Percentiles rank a stretch among this genome's conserved stretches.
These are phyloP conservation scores for Phyllostomus hastatus DNA, from an alignment of 2,113 vertebrate species.

Conservation along the genomic window DNA sequence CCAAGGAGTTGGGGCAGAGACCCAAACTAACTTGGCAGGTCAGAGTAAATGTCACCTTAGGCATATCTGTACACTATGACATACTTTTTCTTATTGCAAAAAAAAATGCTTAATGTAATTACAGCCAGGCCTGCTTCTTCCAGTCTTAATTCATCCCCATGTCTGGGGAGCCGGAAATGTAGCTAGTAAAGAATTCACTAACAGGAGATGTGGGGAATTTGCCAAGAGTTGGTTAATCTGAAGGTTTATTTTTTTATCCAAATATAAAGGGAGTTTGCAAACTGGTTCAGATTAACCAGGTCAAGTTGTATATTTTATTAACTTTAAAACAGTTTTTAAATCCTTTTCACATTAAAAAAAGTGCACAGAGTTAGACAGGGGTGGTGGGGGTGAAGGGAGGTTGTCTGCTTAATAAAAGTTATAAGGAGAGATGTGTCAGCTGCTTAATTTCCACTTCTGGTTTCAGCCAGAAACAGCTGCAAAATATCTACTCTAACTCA, in stretches of 20 bases:
- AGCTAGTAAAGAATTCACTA: constrained; percentile 67
- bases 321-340: constrained; percentile 52
- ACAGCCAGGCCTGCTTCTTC: constrained; percentile 71
- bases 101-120: constrained; percentile 77
- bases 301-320: constrained; percentile 66
- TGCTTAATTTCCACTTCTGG: constrained; percentile 50
- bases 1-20: background rate
- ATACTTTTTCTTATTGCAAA: constrained; percentile 71
- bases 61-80: constrained; percentile 72
- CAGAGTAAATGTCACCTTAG: constrained; percentile 72
- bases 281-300: constrained; percentile 69
- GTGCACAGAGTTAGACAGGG: background rate
- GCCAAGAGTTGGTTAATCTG: constrained; percentile 71
- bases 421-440: constrained; percentile 56
- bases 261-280: constrained; percentile 68
- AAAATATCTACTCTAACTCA: constrained; percentile 51
- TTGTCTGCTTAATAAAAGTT: constrained; percentile 57
- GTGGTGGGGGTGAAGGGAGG: constrained; percentile 26
- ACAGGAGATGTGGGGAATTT: constrained; percentile 49
- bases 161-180: constrained; percentile 70
- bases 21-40: constrained; percentile 74
- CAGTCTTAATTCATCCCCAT: constrained; percentile 62
- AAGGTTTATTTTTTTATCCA: constrained; percentile 69
- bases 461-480: constrained; percentile 54
- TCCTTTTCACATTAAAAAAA: constrained; percentile 53